Base-by-base conservation (phyloP, 1,140 invertebrate genomes). In the Bombyx mandarina region DNA sequence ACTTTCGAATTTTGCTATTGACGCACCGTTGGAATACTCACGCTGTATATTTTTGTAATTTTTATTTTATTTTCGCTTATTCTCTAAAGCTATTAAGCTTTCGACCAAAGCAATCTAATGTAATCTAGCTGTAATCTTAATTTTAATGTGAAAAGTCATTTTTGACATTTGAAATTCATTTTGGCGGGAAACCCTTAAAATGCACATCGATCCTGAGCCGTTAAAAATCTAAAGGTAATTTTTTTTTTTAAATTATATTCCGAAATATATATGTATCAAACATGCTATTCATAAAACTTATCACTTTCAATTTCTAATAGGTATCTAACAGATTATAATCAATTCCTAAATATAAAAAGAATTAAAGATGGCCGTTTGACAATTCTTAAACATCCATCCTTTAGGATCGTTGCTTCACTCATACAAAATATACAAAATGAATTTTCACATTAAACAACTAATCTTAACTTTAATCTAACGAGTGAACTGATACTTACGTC, bases 91-190 rank as follows among this genome's bases (percentile, higher is more conserved):
- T 53, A 43, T 43, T 8, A 53, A 53, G 52, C 52, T 53, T 53
- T 53, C 52, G 52, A 71, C 69, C 69, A 71, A 71, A 68, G 66
- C 69, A 71, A 68, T 68, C 62, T 68, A 60, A 43, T 61, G 49
- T 60, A 65, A 67, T 58, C 60, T 67, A 67, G 59, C 55, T 66
- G 47, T 66, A 63, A 63, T 59, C 52, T 53, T 44, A 7, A 18
- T 58, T 42, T 59, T 49, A 26, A 6, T 43, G 22, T 59, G 61
- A 52, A 49, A 49, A 49, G 12, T 18, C 12, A 18, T 18, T 18
- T 18, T 18, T 18, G 12, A 18, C 12, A 18, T 18, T 18, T 18
- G 12, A 18, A 18, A 18, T 18, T 18, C 12, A 18, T 18, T 18
- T 18, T 18, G 12, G 12, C 12, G 12, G 12, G 12, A 18, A 18